Evolutionary conservation across 2,888 invertebrate genomes (phyloP).

Genomic region (Drosophila emarginata): DNA sequence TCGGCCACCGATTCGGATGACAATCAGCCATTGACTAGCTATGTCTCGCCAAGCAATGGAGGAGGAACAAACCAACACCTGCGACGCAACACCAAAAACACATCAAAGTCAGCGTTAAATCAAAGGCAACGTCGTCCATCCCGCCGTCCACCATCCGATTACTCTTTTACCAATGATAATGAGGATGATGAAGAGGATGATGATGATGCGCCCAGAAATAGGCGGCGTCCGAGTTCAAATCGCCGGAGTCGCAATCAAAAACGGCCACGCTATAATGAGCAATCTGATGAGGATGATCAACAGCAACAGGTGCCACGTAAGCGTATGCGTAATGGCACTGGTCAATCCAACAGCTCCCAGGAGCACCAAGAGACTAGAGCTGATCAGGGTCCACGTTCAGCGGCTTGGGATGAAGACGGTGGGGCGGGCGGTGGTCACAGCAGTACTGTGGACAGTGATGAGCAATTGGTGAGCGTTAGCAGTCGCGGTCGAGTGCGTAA

Average conservation of each 20-base stretch:
- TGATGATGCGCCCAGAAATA: conserved; percentile 40
- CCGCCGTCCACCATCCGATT: conserved; percentile 52
- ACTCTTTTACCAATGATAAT: conserved; percentile 68
- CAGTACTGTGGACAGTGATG: conserved; percentile 70
- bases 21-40: conserved; percentile 83
- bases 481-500: conserved; percentile 93
- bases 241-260: conserved; percentile 82
- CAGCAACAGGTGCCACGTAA: conserved; percentile 44
- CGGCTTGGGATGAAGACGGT: conserved; percentile 3
- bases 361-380: conserved; percentile 26
- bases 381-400: neutral
- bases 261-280: conserved; percentile 85
- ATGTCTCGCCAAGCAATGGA: conserved; percentile 69
- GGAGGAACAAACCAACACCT: conserved; percentile 29
- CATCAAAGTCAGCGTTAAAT: conserved; percentile 46
- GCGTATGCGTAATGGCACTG: conserved; percentile 60
- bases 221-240: conserved; percentile 63
- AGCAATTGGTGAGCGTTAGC: conserved; percentile 85
- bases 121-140: conserved; percentile 49
- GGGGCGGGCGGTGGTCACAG: conserved; percentile 47
- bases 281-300: conserved; percentile 84
- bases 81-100: conserved; percentile 49
- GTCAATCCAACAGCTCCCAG: conserved; percentile 50
- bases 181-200: conserved; percentile 75
- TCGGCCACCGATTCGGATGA: conserved; percentile 81